phyloP scores from a whole-genome alignment of 2,888 invertebrate genomes.

The Lapara coniferarum region DNA sequence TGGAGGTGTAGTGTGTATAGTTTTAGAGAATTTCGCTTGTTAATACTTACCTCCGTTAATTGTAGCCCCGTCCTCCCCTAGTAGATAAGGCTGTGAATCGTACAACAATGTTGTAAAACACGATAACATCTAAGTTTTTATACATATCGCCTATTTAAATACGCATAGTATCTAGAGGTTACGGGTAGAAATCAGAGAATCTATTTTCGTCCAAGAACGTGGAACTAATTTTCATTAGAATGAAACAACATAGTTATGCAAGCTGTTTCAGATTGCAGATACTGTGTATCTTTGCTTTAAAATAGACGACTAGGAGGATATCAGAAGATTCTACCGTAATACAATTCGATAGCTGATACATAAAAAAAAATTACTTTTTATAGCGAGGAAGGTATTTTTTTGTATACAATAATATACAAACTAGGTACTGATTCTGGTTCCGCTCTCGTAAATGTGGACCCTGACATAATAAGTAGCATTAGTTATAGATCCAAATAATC shows the following conservation, averaged over 20 bases:
- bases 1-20: too few species aligned
- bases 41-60: too few species aligned
- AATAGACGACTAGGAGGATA: not conserved
- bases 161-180: not conserved
- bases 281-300: not conserved
- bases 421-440: too few species aligned
- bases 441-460: too few species aligned
- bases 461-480: too few species aligned
- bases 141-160: not conserved
- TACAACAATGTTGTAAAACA: not conserved
- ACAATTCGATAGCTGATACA: too few species aligned
- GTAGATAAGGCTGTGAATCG: not conserved
- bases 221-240: slow-evolving; percentile 20
- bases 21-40: too few species aligned
- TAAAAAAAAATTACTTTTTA: not conserved
- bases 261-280: not conserved
- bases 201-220: slow-evolving; percentile 7
- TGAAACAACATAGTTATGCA: slow-evolving; percentile 11
- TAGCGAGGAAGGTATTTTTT: not conserved
- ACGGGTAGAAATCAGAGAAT: slow-evolving; percentile 7
- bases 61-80: too few species aligned
- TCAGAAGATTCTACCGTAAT: too few species aligned
- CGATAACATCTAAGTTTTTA: slow-evolving; percentile 13
- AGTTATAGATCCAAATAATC: too few species aligned
- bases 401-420: too few species aligned